Evolutionary conservation across 2,888 invertebrate species (phyloP).

Genomic region (Coecobrya sp.): DNA sequence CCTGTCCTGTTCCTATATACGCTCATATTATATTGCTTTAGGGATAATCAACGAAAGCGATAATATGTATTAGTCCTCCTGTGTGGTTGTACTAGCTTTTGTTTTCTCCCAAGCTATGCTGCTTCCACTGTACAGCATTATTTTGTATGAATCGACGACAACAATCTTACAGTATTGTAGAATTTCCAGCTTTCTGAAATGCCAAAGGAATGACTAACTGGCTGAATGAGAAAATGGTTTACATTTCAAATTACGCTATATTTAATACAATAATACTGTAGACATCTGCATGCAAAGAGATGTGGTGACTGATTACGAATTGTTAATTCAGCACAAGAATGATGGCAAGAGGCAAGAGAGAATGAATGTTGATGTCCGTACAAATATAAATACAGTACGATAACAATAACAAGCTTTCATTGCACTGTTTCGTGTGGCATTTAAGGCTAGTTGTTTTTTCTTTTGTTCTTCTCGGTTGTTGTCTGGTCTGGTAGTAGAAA

Average conservation of each 20-base stretch:
- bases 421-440: conserved; percentile 12
- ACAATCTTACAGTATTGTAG: conserved; percentile 62
- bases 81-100: conserved; percentile 47
- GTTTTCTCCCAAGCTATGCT: conserved; percentile 12
- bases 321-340: conserved; percentile 51
- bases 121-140: too few relatives aligned
- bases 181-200: conserved; percentile 47
- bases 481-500: conserved; percentile 27
- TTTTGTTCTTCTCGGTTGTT: not conserved
- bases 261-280: conserved; percentile 47
- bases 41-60: not conserved
- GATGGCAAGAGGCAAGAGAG: conserved; percentile 13
- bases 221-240: conserved; percentile 65
- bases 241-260: conserved; percentile 70
- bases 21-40: not conserved
- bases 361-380: not conserved
- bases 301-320: conserved; percentile 74
- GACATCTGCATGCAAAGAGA: not conserved
- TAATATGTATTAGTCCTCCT: not conserved
- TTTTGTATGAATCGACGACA: not conserved
- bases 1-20: not conserved
- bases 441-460: conserved; percentile 49
- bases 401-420: not conserved
- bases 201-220: conserved; percentile 16
- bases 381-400: not conserved